Evolutionary conservation across 1,140 invertebrate genomes (phyloP), one percentile per base, ranked within the genome.

Genomic region (Drosophila pachea): DNA sequence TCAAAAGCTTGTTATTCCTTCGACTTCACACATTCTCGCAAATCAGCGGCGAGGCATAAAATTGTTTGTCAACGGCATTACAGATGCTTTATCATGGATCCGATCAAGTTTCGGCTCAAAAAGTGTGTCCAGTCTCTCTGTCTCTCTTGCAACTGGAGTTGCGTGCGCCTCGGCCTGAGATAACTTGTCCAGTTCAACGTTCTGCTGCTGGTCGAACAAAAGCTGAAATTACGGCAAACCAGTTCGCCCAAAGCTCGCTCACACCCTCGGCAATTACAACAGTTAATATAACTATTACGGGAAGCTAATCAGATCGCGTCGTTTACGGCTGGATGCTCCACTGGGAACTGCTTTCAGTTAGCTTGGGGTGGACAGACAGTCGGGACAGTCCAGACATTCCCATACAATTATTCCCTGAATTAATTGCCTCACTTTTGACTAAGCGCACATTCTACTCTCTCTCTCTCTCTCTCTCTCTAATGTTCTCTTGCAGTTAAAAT

Each of bases 401-500:
- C 40, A 14, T 43, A n/a, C 12, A 47, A 29, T 47, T 22, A 52
- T 5, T 2, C 29, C 9, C 32, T 38, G 29, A 40, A 22, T 16
- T 22, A 40, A 22, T 33, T 52, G 29, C 9, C 22, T 32, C 35
- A 47, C 8, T 38, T 40, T 36, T 48, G 31, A 9, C 7, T 8
- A 54, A 47, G 14, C 54, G 0, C 7, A 33, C 32, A 47, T 53
- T 11, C 22, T 47, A 54, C 14, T 22, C 22, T 22, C 22, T 22
- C 22, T 22, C 22, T 22, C 5, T 45, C 3, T 42, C 22, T 42
- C 45, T 9, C 9, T 42, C 32, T 11, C 12, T 40, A n/a, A n/a
- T n/a, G n/a, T 43, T 54, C 65, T 33, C 33, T 82, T 76, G 36
- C 73, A 83, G 79, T 36, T 54, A 73, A 76, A 69, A 84, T 84